These are phyloP conservation scores for Marcusenius ussheri DNA, from an alignment of 2,113 vertebrate genomes.

Conservation along the genomic window DNA sequence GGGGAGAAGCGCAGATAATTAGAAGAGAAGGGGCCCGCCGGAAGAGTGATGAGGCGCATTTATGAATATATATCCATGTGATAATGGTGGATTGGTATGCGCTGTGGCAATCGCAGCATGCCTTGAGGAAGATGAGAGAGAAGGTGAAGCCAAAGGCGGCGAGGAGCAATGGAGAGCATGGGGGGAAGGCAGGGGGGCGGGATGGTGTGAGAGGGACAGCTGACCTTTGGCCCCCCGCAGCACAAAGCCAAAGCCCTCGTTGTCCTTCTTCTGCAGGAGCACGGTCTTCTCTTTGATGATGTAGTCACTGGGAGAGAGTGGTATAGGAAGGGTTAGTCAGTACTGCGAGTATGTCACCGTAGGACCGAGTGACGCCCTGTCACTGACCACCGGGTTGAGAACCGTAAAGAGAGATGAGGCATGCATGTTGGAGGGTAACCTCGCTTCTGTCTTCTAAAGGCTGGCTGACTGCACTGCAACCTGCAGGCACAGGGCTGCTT, in stretches of 20 bases:
- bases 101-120: neutral
- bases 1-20: constrained; percentile 7
- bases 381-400: neutral
- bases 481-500: neutral
- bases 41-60: constrained; percentile 11
- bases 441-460: neutral
- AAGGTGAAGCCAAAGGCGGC: neutral
- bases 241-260: constrained; percentile 97
- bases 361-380: constrained; percentile 47
- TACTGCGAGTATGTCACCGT: constrained; percentile 39
- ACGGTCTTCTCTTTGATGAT: constrained; percentile 97
- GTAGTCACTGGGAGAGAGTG: constrained; percentile 81
- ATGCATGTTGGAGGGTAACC: neutral
- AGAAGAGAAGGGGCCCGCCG: constrained; percentile 1
- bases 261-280: constrained; percentile 98
- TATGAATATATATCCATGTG: constrained; percentile 18
- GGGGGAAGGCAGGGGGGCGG: neutral
- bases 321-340: constrained; percentile 29
- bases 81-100: neutral
- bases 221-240: constrained; percentile 97
- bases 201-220: neutral
- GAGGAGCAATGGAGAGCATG: neutral
- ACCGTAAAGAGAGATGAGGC: neutral
- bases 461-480: neutral
- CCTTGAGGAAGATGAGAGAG: neutral